phyloP scores from a whole-genome alignment of 2,113 vertebrate species.

The Spermophilus dauricus region DNA sequence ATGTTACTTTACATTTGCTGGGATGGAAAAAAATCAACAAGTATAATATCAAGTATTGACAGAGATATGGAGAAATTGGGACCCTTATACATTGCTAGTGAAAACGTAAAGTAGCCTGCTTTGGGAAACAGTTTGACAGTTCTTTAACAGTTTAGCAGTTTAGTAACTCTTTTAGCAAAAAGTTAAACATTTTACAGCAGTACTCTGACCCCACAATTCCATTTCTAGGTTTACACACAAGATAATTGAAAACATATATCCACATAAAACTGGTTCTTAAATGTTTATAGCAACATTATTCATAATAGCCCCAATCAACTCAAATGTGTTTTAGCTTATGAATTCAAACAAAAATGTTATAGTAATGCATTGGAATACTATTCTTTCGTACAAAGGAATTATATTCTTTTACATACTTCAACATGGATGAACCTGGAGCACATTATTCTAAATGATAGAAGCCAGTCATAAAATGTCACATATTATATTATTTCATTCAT shows the following conservation, averaged over 20 bases:
- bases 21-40: no score
- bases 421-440: not conserved
- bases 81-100: no score
- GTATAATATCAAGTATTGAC: no score
- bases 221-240: not conserved
- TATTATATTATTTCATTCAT: no score
- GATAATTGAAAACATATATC: not conserved
- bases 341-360: not conserved
- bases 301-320: no score
- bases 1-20: no score
- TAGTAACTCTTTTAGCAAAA: not conserved
- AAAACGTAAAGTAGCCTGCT: no score
- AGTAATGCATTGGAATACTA: not conserved
- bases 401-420: not conserved
- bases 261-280: not conserved
- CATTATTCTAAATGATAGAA: not conserved
- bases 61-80: no score
- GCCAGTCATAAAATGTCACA: no score
- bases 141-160: no score
- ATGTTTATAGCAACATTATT: no score
- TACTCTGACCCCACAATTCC: not conserved
- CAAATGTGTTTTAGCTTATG: not conserved
- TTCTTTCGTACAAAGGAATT: not conserved
- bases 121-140: no score
- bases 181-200: not conserved